Evolutionary conservation across 2,888 invertebrate species (phyloP), one percentile per base, ranked within the genome.

Genomic region (Polietes domitor): DNA sequence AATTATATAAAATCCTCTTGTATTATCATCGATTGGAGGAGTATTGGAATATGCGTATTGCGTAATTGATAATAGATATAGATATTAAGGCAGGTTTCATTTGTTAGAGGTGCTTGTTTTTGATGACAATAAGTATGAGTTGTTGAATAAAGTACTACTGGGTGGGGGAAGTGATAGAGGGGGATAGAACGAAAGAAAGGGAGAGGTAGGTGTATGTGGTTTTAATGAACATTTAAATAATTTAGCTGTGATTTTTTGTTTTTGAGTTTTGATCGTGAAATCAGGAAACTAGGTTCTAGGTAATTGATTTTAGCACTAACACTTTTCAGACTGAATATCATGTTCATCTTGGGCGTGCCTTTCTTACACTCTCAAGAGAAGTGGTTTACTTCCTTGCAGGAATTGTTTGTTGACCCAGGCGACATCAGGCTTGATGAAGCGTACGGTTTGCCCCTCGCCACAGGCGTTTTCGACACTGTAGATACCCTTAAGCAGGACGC

Each of bases 391-490:
- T 80, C 89, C 88, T 6, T 89, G 88, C 17, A 89, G 89, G 58
- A 91, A 92, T 77, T 89, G 89, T 55, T 88, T 87, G 83, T 91
- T 91, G 71, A 92, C 91, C 94, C 94, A 94, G 88, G 93, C 93
- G 2, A 94, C 87, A 89, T 94, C 95, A 87, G 94, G 94, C 86
- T 94, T 94, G 91, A 93, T 93, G 93, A 94, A 94, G 0, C 93
- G 93, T 4, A 94, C 94, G 0, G 94, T 88, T 85, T 91, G 88
- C 75, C 94, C 94, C 88, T 94, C 93, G 73, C 94, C 93, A 86
- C 94, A 94, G 21, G 93, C 96, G 37, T 96, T 95, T 88, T 97
- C 97, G 93, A 95, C 95, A 37, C 95, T 95, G 92, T 95, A 97
- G 85, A 96, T 93, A 78, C 97, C 97, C 87, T 95, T 93, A 26